Evolutionary conservation across 2,888 invertebrate genomes (phyloP), one percentile per base, ranked within the genome.

Genomic region (Dryococelus australis): DNA sequence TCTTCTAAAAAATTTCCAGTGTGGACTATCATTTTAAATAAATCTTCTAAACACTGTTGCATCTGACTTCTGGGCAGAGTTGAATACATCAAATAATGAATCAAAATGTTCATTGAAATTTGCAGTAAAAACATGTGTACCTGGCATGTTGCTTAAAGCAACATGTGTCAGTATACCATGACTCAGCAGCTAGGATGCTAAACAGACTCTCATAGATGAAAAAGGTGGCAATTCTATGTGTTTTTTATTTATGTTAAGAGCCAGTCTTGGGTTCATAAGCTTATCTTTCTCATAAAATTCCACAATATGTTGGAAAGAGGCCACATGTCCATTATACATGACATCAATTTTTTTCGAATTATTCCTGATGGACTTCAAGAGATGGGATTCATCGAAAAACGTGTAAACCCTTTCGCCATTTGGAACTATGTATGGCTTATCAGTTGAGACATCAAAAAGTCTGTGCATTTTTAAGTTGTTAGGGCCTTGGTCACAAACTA

Each of bases 241-340:
- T 81, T 84, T 86, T 47, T 35, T 35, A 24, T 87, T 16, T 86
- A 35, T n/a, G 35, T 87, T 87, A 65, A 86, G 86, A n/a, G 87
- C 86, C 26, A 87, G 65, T 65, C 87, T 83, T 83, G 81, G 47
- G 43, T 16, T 43, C 84, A 86, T 87, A 5, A 28, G 2, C 43
- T 81, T 84, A 79, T 86, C 87, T 53, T 86, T 87, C 43, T 47
- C 35, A 78, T 35, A 65, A 83, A 87, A 87, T n/a, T 86, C 83
- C 65, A 26, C 84, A 65, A 86, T 85, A 35, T 27, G 26, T 27
- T 85, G 16, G 81, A 85, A 87, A 27, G 27, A 35, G 43, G 16
- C 27, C 9, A 27, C n/a, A 27, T 87, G 35, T 35, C 53, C 81
- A 47, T 86, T 65, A 85, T 43, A 35, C n/a, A 10, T 10, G 27